Conservation (phyloP, 2,113 vertebrate species). For the Leuciscus idus region DNA sequence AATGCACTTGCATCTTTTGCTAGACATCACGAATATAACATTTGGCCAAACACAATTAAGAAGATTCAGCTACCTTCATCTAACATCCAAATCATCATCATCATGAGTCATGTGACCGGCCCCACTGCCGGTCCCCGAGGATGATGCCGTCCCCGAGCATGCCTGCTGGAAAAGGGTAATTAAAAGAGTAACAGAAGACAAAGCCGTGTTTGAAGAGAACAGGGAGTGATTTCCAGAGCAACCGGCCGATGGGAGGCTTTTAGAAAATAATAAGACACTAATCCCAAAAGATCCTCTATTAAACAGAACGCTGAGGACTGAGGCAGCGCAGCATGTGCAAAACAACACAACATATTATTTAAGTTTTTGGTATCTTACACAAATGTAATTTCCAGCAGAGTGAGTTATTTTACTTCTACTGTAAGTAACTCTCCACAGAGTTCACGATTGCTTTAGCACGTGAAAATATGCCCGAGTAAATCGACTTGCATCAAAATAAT, state of each 20-base stretch:
- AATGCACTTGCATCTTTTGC: not conserved
- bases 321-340: not conserved
- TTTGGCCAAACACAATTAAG: not conserved
- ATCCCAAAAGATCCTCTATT: constrained; percentile 32
- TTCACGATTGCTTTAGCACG: not conserved
- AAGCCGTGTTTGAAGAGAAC: constrained; percentile 59
- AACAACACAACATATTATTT: not conserved
- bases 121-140: constrained; percentile 31
- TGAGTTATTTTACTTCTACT: not conserved
- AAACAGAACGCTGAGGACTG: not conserved
- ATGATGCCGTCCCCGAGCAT: constrained; percentile 62
- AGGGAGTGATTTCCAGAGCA: constrained; percentile 63
- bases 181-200: constrained; percentile 73
- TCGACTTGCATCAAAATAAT: not conserved
- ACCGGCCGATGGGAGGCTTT: constrained; percentile 62
- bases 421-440: not conserved
- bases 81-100: not conserved
- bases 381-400: not conserved
- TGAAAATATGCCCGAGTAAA: not conserved
- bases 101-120: not conserved
- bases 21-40: not conserved
- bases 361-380: not conserved
- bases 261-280: constrained; percentile 71
- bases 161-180: constrained; percentile 72
- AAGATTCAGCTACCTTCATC: not conserved